A percentile compares a stretch with the other conserved stretches of the same genome.
Evolutionary conservation across 2,113 vertebrate species (phyloP).

Genomic region (Progne subis): DNA sequence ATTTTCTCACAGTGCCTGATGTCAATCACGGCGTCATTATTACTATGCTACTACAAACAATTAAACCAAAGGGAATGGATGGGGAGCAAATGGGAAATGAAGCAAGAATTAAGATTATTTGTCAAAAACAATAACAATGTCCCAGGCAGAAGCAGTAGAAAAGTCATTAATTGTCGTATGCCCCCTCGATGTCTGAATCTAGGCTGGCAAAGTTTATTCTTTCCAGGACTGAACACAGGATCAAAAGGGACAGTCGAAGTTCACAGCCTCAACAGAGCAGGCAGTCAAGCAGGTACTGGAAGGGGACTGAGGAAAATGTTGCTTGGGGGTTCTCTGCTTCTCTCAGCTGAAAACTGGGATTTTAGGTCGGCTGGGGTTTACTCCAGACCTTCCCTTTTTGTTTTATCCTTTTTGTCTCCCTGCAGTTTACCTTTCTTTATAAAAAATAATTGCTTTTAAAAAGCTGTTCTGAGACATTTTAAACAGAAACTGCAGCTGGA

Average conservation of each 20-base stretch:
- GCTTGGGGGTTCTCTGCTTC: background rate
- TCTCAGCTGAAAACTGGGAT: background rate
- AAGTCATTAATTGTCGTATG: background rate
- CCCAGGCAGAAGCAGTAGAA: background rate
- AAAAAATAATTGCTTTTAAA: constrained; percentile 8
- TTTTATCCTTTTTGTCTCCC: background rate
- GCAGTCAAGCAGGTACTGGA: background rate
- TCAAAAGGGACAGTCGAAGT: background rate
- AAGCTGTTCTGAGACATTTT: background rate
- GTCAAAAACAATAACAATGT: background rate
- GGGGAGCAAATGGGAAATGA: background rate
- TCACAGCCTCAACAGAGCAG: background rate
- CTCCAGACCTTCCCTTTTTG: background rate
- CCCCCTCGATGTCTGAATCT: background rate
- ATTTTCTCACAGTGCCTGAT: background rate
- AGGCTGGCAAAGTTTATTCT: background rate
- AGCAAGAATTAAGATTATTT: background rate
- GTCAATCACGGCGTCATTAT: background rate
- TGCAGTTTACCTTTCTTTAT: background rate
- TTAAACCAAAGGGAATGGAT: background rate
- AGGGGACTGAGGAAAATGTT: background rate
- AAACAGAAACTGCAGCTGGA: background rate
- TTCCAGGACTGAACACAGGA: background rate
- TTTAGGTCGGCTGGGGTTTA: background rate
- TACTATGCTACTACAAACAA: background rate